phyloP scores from a whole-genome alignment of 1,140 invertebrate genomes.

The Neodiprion lecontei region DNA sequence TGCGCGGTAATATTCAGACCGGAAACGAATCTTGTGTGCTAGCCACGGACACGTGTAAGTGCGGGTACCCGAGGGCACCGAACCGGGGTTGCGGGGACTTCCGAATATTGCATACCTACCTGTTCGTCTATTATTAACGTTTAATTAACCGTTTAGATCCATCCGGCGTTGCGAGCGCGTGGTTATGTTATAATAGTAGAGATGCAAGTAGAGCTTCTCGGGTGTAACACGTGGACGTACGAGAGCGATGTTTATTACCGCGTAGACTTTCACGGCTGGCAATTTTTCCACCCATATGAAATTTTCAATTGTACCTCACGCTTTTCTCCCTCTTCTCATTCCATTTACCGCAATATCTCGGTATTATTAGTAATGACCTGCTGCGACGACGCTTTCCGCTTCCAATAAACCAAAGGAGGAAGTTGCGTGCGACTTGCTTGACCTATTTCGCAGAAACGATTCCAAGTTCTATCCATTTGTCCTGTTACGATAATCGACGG shows the following conservation, averaged over 20 bases:
- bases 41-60: not conserved
- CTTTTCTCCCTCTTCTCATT: too few relatives aligned
- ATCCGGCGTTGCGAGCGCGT: not conserved
- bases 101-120: not conserved
- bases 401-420: not conserved
- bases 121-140: not conserved
- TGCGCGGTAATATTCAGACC: not conserved
- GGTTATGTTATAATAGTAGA: too few relatives aligned
- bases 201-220: too few relatives aligned
- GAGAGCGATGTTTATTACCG: too few relatives aligned
- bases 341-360: too few relatives aligned
- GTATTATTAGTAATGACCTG: too few relatives aligned
- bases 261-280: too few relatives aligned
- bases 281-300: too few relatives aligned
- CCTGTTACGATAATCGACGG: not conserved
- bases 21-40: not conserved
- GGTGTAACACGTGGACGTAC: too few relatives aligned
- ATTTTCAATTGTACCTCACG: too few relatives aligned
- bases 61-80: not conserved
- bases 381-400: not conserved
- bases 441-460: not conserved
- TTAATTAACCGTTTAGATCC: not conserved
- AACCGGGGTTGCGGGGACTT: slow-evolving; percentile 4
- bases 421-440: not conserved
- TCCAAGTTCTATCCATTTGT: not conserved